Conservation (phyloP, 2,797 vertebrate species). For the Loriculus beryllinus region DNA sequence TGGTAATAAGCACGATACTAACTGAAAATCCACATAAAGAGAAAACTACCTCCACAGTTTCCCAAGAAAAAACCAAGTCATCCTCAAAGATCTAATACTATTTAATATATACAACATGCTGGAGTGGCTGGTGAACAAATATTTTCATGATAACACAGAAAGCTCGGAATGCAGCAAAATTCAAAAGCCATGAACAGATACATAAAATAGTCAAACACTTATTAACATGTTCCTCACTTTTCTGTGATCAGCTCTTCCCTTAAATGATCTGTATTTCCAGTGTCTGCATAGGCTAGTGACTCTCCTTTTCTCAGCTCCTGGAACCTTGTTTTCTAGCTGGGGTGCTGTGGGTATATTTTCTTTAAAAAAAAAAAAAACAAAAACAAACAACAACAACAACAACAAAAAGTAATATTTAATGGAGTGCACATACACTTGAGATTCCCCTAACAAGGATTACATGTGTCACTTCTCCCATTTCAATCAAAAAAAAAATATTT, state of each 20-base stretch:
- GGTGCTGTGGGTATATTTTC: too few species aligned
- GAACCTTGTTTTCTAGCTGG: neutral
- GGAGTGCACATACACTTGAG: neutral
- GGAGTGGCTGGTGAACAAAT: neutral
- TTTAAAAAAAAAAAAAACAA: too few species aligned
- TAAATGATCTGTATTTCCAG: neutral
- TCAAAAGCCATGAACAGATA: neutral
- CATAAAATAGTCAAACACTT: neutral
- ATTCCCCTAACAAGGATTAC: neutral
- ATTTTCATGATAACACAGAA: neutral
- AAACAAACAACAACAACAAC: too few species aligned
- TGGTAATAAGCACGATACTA: conserved; percentile 21
- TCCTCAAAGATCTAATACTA: neutral
- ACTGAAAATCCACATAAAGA: conserved; percentile 19
- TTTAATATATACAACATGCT: neutral
- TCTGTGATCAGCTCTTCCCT: neutral
- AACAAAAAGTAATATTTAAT: too few species aligned
- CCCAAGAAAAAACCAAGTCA: neutral
- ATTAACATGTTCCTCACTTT: neutral
- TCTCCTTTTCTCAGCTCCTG: neutral
- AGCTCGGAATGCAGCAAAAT: neutral
- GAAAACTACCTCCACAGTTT: neutral
- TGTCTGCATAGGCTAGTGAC: neutral
- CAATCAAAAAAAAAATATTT: neutral
- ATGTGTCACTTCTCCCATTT: neutral